Base-by-base conservation (phyloP, 2,888 invertebrate species). In the Serripes groenlandicus region DNA sequence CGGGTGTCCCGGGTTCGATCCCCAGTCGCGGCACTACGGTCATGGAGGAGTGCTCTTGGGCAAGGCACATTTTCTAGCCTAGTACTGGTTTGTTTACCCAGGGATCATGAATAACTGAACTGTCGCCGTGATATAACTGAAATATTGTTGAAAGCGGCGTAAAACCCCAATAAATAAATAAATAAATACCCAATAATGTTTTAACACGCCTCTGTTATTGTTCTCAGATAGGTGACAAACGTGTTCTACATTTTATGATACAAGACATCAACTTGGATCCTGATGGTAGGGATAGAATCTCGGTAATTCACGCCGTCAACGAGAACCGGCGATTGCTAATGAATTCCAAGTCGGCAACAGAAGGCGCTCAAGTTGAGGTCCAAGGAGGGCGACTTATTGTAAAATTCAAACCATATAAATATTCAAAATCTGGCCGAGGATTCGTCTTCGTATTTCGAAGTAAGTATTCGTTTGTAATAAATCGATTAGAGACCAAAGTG, bases 211-310 rank as follows among this genome's bases (percentile, higher is more conserved):
- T n/a, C n/a, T n/a, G n/a, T n/a, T n/a, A n/a, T n/a, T n/a, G n/a
- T n/a, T n/a, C n/a, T n/a, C n/a, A n/a, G n/a, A n/a, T 86, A 54
- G 86, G 86, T n/a, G 49, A 72, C 7, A 60, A 68, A 1, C 68
- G 79, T 5, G 73, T 58, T 7, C 26, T 82, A 34, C 56, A 60
- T 34, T 21, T 86, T 23, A 75, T 77, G 21, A 70, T 86, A 21
- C 86, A 86, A 74, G 84, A 86, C 54, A 80, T 86, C 30, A 86
- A 86, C 37, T 34, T 86, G 7, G 86, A 84, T 52, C 86, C 86
- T n/a, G 82, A 86, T 35, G 84, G 82, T 1, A 66, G 75, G n/a
- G 86, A 86, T 71, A 84, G 82, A 54, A 75, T 86, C 74, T 64
- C 56, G 4, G 26, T 85, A 0, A 42, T 64, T 26, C 85, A 85